Evolutionary conservation across 2,797 vertebrate species (phyloP).

Genomic region (Myotis findleyi): DNA sequence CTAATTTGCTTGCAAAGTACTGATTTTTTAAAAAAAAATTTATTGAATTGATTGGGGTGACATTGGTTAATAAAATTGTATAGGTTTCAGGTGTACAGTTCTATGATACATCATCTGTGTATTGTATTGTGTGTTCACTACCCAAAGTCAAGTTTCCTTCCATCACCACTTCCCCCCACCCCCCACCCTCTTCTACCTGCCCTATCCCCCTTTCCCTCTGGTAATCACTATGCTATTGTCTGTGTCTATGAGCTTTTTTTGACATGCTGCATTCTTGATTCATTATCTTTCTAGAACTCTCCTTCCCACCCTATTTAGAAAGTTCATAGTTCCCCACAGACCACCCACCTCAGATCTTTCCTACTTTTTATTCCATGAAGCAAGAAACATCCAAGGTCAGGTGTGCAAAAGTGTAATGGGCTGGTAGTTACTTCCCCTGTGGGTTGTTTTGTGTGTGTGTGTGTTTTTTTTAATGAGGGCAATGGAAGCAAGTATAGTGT

Average conservation of each 20-base stretch:
- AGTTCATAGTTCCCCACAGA: neutral
- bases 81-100: neutral
- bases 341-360: neutral
- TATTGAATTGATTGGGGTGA: neutral
- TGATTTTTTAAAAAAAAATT: neutral
- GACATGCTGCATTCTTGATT: neutral
- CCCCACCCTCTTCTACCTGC: too few relatives aligned
- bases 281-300: slow-evolving; percentile 28
- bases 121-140: neutral
- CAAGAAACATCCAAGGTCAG: neutral
- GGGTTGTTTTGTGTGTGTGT: too few relatives aligned
- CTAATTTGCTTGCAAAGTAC: neutral
- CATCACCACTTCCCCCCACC: too few relatives aligned
- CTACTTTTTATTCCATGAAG: neutral
- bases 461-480: neutral
- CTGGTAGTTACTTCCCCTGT: neutral
- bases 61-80: neutral
- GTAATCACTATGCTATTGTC: neutral
- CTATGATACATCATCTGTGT: neutral
- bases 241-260: neutral
- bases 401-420: neutral
- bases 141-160: neutral
- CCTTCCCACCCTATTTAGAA: neutral
- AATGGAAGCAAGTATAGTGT: neutral
- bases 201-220: neutral